Base-by-base conservation (phyloP, 30 jellyfish, hydroid and myxozoan species). In the Pelagia noctiluca region DNA sequence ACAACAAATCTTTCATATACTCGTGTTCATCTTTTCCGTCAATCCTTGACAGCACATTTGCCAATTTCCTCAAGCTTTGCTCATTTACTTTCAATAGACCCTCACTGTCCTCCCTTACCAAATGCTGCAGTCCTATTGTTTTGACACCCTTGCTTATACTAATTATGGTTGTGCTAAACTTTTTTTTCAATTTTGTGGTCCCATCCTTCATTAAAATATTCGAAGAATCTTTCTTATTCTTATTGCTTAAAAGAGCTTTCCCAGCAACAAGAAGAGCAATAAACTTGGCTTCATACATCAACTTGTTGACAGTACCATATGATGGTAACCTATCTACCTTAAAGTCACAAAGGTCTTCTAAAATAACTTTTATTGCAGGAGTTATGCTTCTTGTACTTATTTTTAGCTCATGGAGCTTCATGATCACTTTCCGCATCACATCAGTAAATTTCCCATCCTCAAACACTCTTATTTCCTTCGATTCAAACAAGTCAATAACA, bases 231-330 rank as follows among this genome's bases (percentile, higher is more conserved):
- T n/a, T n/a, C n/a, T n/a, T n/a, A n/a, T n/a, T n/a, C 34, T 0
- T 35, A 21, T 68, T 71, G 23, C 26, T 68, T 12, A 68, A 31
- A 35, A 70, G 19, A 12, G 69, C 19, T 26, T 30, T 30, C 13
- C 82, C 69, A n/a, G 82, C 82, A 68, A 25, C 34, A 25, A 68
- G 22, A 2, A 68, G 19, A 35, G 82, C 82, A 68, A 35, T 21
- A 35, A 30, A 68, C 35, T 68, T 35, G 69, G 69, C 82, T 68
- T 68, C 82, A 68, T 68, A 68, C 82, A 68, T 68, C 16, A 68
- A 21, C 16, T 68, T 68, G 34, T 68, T 68, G 18, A 68, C 35
- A 29, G 69, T 68, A 12, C 82, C 82, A 68, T 68, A 68, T 0
- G 82, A 22, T 21, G 69, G 82, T 13, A 68, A 22, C 69, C 35